Percentiles rank a stretch among this genome's conserved stretches.
Evolutionary conservation across 2,797 vertebrate species (phyloP).

Genomic region (Bothrops alternatus): DNA sequence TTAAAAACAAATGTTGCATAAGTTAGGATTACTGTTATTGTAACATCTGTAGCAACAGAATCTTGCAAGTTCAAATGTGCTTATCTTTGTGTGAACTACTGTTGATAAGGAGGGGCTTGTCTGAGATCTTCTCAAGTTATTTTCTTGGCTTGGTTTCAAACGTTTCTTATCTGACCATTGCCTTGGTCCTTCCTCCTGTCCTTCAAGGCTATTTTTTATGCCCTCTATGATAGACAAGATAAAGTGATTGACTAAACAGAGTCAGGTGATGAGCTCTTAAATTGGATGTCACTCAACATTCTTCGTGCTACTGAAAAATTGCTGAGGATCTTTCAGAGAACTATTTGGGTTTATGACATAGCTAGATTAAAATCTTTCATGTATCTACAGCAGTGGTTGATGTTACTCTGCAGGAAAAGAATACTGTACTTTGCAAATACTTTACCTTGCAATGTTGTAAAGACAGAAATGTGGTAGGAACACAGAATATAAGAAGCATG

Average conservation of each 20-base stretch:
- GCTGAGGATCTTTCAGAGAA: background rate
- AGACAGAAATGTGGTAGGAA: background rate
- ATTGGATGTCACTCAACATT: background rate
- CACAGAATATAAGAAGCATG: background rate
- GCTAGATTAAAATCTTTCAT: background rate
- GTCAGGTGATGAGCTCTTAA: background rate
- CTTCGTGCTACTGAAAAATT: background rate
- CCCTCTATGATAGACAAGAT: background rate
- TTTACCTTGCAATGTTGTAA: background rate
- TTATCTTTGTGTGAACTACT: background rate
- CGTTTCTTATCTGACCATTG: background rate
- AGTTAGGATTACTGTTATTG: background rate
- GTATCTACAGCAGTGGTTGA: background rate
- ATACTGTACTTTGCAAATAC: background rate
- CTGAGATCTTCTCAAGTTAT: background rate
- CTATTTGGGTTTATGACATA: no score
- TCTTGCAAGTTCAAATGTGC: background rate
- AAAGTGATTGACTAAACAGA: background rate
- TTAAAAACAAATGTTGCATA: background rate
- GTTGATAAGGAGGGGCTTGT: background rate
- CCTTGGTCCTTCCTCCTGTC: background rate
- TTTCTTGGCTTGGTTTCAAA: background rate
- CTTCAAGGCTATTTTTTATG: background rate
- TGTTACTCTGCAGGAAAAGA: background rate
- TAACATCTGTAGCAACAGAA: background rate